Evolutionary conservation across 1,140 invertebrate genomes (phyloP).

Genomic region (Anagrus nilaparvatae): DNA sequence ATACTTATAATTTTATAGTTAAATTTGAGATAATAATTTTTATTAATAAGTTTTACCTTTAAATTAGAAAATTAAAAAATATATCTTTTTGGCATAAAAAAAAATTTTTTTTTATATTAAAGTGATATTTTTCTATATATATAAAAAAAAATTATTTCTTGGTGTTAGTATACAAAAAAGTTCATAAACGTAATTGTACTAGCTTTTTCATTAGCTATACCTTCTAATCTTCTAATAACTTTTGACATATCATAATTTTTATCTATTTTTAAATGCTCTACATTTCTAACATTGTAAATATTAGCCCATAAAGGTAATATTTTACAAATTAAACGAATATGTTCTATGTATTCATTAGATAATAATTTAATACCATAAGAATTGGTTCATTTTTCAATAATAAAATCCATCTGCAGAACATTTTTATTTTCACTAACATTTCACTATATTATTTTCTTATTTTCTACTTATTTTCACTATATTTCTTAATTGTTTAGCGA

Average conservation of each 20-base stretch:
- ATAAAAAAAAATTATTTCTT: too few relatives aligned
- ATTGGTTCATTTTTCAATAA: conserved; percentile 69
- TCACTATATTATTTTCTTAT: too few relatives aligned
- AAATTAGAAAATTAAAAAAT: too few relatives aligned
- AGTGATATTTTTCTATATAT: too few relatives aligned
- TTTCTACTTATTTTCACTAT: too few relatives aligned
- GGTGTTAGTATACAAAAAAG: too few relatives aligned
- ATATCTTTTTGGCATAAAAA: too few relatives aligned
- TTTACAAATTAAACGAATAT: conserved; percentile 63
- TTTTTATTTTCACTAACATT: conserved; percentile 78
- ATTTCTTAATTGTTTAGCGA: conserved; percentile 71
- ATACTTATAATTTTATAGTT: too few relatives aligned
- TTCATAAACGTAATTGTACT: too few relatives aligned
- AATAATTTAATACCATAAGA: conserved; percentile 65
- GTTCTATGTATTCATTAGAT: conserved; percentile 58
- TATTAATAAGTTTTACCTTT: too few relatives aligned
- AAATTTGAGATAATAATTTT: too few relatives aligned
- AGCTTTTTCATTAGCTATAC: conserved; percentile 42
- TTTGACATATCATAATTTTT: conserved; percentile 55
- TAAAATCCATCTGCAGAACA: conserved; percentile 62
- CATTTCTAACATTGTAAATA: conserved; percentile 59
- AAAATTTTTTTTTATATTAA: too few relatives aligned
- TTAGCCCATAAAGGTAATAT: conserved; percentile 64
- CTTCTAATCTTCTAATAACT: conserved; percentile 53
- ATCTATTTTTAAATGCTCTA: conserved; percentile 64